These are phyloP conservation scores for Vanessa cardui DNA, from an alignment of 2,888 invertebrate species.

Conservation along the genomic window DNA sequence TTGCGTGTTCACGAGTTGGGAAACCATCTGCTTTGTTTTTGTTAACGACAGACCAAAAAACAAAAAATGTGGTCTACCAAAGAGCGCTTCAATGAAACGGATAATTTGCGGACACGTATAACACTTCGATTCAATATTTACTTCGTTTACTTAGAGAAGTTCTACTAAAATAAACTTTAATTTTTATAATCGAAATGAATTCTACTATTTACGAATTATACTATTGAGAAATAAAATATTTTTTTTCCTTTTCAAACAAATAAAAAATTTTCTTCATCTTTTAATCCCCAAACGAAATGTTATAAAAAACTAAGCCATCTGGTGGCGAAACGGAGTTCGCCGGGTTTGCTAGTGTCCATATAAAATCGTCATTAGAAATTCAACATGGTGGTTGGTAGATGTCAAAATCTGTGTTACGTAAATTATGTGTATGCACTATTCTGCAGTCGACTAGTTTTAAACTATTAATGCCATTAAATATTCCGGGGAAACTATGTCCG, in stretches of 20 bases:
- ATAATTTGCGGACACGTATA: constrained; percentile 36
- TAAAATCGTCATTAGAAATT: too few species aligned
- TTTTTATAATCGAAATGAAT: constrained; percentile 47
- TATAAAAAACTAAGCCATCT: neutral
- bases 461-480: too few species aligned
- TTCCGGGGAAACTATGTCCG: too few species aligned
- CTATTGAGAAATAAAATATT: constrained; percentile 28
- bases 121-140: constrained; percentile 16
- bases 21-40: constrained; percentile 43
- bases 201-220: too few species aligned
- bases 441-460: too few species aligned
- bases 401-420: too few species aligned
- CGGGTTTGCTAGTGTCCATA: too few species aligned
- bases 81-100: constrained; percentile 36
- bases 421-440: too few species aligned
- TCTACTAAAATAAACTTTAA: constrained; percentile 44
- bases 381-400: too few species aligned
- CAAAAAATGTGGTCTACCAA: constrained; percentile 19
- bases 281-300: constrained; percentile 40
- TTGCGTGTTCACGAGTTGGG: constrained; percentile 36
- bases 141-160: constrained; percentile 44
- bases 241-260: too few species aligned
- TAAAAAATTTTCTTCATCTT: constrained; percentile 37
- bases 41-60: constrained; percentile 37
- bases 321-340: too few species aligned